A percentile compares a stretch with the other conserved stretches of the same genome.
These are phyloP conservation scores for Ametastegia equiseti DNA, from an alignment of 2,888 invertebrate genomes.

Conservation along the genomic window DNA sequence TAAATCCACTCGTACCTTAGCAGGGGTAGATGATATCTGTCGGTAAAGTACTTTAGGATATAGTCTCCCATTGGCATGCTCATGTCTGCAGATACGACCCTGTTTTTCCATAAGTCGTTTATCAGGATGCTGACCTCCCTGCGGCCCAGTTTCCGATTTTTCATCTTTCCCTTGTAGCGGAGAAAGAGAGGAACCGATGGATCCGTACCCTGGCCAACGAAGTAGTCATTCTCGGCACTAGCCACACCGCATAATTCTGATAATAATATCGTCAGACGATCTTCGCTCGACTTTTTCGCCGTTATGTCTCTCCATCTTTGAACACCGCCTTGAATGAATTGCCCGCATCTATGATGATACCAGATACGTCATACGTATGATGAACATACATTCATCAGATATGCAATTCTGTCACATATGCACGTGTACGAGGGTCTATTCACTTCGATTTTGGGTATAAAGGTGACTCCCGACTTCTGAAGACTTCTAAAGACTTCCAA, in stretches of 20 bases:
- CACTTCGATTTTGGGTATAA: no score
- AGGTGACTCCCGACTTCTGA: no score
- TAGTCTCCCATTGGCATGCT: conserved; percentile 76
- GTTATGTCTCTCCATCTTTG: conserved; percentile 78
- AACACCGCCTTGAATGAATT: conserved; percentile 77
- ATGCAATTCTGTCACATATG: background rate
- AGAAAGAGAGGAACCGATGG: conserved; percentile 76
- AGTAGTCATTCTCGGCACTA: conserved; percentile 76
- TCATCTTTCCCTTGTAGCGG: conserved; percentile 76
- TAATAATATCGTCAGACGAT: conserved; percentile 75
- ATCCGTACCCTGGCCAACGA: conserved; percentile 77
- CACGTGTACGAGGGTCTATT: no score
- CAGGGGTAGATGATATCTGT: conserved; percentile 76
- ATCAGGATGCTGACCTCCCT: conserved; percentile 77
- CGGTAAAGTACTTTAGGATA: conserved; percentile 77
- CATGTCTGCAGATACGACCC: conserved; percentile 63
- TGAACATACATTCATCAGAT: no score
- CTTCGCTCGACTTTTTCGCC: conserved; percentile 75
- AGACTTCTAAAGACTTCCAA: no score
- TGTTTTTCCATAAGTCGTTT: conserved; percentile 77
- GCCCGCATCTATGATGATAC: conserved; percentile 74
- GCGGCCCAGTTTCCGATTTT: conserved; percentile 77
- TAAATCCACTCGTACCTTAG: conserved; percentile 79
- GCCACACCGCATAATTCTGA: conserved; percentile 78
- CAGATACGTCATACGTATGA: no score